phyloP scores from a whole-genome alignment of 2,113 vertebrate species.

The Anguilla japonica region DNA sequence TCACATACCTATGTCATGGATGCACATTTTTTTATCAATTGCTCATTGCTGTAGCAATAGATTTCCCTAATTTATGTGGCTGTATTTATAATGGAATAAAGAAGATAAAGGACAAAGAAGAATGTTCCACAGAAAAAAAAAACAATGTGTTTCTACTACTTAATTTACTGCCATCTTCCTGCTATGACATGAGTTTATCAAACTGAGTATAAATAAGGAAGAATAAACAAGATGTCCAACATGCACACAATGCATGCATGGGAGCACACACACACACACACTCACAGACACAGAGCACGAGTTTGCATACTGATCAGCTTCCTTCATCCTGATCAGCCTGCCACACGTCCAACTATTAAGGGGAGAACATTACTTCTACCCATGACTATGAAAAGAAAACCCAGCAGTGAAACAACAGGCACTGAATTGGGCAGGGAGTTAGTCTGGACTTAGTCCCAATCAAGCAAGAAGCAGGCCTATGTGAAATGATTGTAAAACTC shows the following conservation, averaged over 20 bases:
- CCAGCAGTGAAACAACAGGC: constrained; percentile 6
- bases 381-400: neutral
- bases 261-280: too few relatives aligned
- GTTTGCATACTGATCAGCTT: neutral
- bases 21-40: neutral
- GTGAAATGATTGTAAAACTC: neutral
- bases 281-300: neutral
- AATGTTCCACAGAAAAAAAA: too few relatives aligned
- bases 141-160: neutral
- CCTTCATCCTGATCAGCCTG: neutral
- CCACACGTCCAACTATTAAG: neutral
- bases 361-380: neutral
- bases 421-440: too few relatives aligned
- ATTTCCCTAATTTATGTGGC: neutral
- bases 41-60: neutral
- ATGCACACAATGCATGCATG: too few relatives aligned
- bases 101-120: too few relatives aligned
- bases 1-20: neutral
- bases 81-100: neutral
- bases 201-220: neutral
- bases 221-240: neutral
- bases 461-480: neutral
- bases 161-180: neutral
- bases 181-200: neutral
- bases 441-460: neutral